Evolutionary conservation across 2,113 vertebrate species (phyloP).

Genomic region (Rhombomys opimus): DNA sequence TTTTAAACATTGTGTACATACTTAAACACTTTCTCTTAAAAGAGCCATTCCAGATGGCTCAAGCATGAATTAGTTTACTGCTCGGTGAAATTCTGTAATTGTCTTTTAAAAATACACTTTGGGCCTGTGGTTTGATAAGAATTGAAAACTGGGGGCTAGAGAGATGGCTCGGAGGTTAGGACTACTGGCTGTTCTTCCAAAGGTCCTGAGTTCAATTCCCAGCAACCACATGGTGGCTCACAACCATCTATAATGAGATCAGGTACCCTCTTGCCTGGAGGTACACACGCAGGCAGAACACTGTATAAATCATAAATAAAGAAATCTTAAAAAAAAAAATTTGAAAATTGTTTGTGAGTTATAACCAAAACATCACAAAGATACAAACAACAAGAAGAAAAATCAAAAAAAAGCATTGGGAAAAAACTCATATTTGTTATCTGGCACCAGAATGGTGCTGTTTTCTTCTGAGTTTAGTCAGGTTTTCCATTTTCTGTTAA

Average conservation of each 20-base stretch:
- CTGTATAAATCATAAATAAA: no score
- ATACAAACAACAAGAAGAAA: conserved; percentile 36
- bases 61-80: conserved; percentile 56
- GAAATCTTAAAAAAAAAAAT: neutral
- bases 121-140: conserved; percentile 58
- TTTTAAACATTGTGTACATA: conserved; percentile 74
- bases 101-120: conserved; percentile 68
- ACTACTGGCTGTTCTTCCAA: no score
- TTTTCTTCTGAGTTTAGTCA: neutral
- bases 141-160: conserved; percentile 3
- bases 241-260: no score
- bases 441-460: conserved; percentile 19
- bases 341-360: conserved; percentile 52
- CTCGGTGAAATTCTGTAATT: conserved; percentile 72
- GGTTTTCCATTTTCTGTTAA: conserved; percentile 54
- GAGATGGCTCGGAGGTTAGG: no score
- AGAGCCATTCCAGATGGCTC: conserved; percentile 58
- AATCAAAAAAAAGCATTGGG: neutral
- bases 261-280: no score
- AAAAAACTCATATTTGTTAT: neutral
- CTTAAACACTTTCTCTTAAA: conserved; percentile 63
- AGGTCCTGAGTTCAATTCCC: no score
- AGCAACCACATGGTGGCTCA: no score
- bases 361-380: conserved; percentile 51
- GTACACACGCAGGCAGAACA: no score